Conservation (phyloP, 2,113 vertebrate genomes). For the Xenopus laevis region DNA sequence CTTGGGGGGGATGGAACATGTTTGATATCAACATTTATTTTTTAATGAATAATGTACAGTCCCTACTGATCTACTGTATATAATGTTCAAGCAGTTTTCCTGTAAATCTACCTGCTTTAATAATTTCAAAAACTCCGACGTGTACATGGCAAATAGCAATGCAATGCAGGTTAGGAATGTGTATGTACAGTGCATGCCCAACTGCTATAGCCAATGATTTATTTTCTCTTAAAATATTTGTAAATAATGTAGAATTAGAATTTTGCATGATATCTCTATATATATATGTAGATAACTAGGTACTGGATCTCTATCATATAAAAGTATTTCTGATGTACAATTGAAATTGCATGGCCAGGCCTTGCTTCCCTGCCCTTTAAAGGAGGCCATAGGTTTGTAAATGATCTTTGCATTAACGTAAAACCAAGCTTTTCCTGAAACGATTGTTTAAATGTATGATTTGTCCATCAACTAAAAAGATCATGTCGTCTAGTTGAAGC, state of each 20-base stretch:
- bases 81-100: constrained; percentile 23
- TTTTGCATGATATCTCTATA: constrained; percentile 68
- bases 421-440: too few relatives aligned
- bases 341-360: too few relatives aligned
- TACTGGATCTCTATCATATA: too few relatives aligned
- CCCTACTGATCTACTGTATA: constrained; percentile 43
- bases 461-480: too few relatives aligned
- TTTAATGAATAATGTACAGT: constrained; percentile 1
- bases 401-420: too few relatives aligned
- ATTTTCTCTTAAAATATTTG: constrained; percentile 67
- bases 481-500: too few relatives aligned
- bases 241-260: constrained; percentile 69
- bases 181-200: constrained; percentile 79
- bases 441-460: too few relatives aligned
- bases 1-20: constrained; percentile 44
- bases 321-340: too few relatives aligned
- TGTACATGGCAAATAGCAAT: constrained; percentile 90
- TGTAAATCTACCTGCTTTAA: constrained; percentile 66
- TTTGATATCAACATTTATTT: constrained; percentile 44
- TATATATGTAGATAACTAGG: constrained; percentile 24
- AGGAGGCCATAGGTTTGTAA: too few relatives aligned
- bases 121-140: constrained; percentile 69
- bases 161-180: constrained; percentile 77
- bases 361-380: too few relatives aligned
- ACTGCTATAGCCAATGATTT: constrained; percentile 62